Conservation (phyloP, 2,888 invertebrate genomes). For the Ormyrus rosae region DNA sequence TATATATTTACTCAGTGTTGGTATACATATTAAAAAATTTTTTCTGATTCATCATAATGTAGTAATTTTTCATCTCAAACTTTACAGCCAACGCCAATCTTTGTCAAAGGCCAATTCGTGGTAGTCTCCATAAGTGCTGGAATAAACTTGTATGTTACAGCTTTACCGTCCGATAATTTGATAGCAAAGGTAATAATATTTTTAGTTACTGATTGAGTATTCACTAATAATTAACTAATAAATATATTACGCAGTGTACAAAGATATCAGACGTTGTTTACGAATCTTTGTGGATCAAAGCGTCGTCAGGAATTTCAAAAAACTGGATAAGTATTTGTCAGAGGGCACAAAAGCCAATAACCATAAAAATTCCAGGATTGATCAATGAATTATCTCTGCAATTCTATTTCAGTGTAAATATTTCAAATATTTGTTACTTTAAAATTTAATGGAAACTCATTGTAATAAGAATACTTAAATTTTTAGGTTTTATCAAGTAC, state of each 20-base stretch:
- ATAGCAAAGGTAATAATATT: conserved; percentile 38
- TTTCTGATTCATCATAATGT: not conserved
- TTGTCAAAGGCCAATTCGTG: conserved; percentile 56
- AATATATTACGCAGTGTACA: conserved; percentile 3
- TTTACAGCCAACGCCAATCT: conserved; percentile 54
- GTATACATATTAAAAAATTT: not conserved
- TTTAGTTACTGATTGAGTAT: not conserved
- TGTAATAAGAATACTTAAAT: not conserved
- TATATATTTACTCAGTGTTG: conserved; percentile 33
- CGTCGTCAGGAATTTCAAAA: not conserved
- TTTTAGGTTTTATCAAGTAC: conserved; percentile 30
- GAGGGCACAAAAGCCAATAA: conserved; percentile 55
- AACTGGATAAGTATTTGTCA: conserved; percentile 47
- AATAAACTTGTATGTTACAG: conserved; percentile 53
- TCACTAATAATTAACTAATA: not conserved
- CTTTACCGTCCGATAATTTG: conserved; percentile 58
- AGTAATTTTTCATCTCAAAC: not conserved
- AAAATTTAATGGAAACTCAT: not conserved
- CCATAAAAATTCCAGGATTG: conserved; percentile 41
- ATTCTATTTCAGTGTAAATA: conserved; percentile 21
- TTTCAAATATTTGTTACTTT: not conserved
- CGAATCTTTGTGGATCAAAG: conserved; percentile 11
- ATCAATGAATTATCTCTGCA: conserved; percentile 31
- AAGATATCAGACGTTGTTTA: conserved; percentile 10
- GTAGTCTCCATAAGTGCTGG: conserved; percentile 46